A percentile compares a stretch with the other conserved stretches of the same genome.
These are phyloP conservation scores for Euphonia xanthogaster DNA, from an alignment of 2,797 vertebrate genomes.

Conservation along the genomic window DNA sequence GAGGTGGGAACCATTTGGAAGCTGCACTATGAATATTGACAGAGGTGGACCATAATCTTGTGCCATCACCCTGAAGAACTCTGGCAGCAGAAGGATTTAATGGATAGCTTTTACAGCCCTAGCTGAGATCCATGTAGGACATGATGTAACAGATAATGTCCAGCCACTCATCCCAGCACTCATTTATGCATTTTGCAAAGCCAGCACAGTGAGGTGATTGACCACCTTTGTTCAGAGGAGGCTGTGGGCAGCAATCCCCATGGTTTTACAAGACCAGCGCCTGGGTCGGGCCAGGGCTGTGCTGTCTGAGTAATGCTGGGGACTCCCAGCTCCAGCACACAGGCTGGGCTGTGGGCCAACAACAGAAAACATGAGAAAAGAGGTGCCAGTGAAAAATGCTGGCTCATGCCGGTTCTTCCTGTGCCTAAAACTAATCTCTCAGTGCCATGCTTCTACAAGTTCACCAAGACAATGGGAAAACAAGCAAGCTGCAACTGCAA, in stretches of 20 bases:
- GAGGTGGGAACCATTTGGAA: not conserved
- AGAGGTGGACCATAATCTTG: not conserved
- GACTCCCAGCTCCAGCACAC: not conserved
- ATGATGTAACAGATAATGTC: not conserved
- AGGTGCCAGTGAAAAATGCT: not conserved
- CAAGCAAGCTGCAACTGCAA: slow-evolving; percentile 28
- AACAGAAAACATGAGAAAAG: not conserved
- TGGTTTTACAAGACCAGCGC: not conserved
- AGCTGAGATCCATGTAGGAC: not conserved
- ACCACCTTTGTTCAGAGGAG: not conserved
- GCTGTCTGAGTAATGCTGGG: not conserved
- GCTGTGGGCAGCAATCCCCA: not conserved
- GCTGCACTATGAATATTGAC: not conserved
- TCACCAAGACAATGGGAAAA: slow-evolving; percentile 38
- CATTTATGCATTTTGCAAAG: not conserved
- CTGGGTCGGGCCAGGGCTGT: not conserved
- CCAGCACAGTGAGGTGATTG: not conserved
- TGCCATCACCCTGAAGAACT: not conserved
- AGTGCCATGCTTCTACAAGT: not conserved
- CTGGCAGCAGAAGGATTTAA: not conserved
- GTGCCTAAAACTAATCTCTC: not conserved
- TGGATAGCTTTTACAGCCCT: not conserved
- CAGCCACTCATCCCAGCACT: not conserved
- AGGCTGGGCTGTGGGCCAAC: not conserved
- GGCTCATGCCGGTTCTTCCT: not conserved